Conservation (phyloP, 1,140 invertebrate species). For the Agraylea sexmaculata region DNA sequence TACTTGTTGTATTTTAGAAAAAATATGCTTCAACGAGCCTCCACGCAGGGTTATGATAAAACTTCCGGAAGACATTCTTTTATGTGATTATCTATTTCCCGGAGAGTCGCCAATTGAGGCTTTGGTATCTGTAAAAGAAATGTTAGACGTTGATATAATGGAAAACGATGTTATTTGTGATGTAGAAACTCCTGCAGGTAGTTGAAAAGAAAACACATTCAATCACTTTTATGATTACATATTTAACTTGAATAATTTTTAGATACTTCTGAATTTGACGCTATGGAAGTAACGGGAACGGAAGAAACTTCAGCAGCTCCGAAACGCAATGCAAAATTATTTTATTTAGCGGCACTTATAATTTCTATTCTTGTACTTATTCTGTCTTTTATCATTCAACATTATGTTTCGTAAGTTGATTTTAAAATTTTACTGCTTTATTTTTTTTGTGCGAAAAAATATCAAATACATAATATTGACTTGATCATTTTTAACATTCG, state of each 20-base stretch:
- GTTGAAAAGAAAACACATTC: background rate
- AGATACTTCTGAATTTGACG: slow-evolving; percentile 55
- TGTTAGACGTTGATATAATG: slow-evolving; percentile 58
- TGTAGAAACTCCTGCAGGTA: slow-evolving; percentile 51
- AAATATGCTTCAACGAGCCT: slow-evolving; percentile 61
- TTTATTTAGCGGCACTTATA: slow-evolving; percentile 43
- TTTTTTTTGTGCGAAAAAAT: no score
- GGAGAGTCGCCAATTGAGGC: slow-evolving; percentile 67
- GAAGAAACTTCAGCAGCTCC: slow-evolving; percentile 37
- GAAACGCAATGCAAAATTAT: slow-evolving; percentile 38
- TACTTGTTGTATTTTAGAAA: slow-evolving; percentile 40
- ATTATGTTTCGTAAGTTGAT: no score
- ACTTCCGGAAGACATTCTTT: slow-evolving; percentile 44
- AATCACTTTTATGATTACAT: background rate
- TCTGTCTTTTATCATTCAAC: slow-evolving; percentile 45
- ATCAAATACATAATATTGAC: no score
- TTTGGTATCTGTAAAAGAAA: slow-evolving; percentile 56
- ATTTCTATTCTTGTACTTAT: slow-evolving; percentile 46
- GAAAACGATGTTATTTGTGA: slow-evolving; percentile 52
- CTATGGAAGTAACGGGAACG: slow-evolving; percentile 41
- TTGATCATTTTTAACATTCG: no score
- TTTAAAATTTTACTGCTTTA: no score
- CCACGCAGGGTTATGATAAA: slow-evolving; percentile 63
- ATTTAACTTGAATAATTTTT: slow-evolving; percentile 19
- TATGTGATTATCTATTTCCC: slow-evolving; percentile 77